Conservation (phyloP, 2,113 vertebrate genomes). For the Calypte anna region DNA sequence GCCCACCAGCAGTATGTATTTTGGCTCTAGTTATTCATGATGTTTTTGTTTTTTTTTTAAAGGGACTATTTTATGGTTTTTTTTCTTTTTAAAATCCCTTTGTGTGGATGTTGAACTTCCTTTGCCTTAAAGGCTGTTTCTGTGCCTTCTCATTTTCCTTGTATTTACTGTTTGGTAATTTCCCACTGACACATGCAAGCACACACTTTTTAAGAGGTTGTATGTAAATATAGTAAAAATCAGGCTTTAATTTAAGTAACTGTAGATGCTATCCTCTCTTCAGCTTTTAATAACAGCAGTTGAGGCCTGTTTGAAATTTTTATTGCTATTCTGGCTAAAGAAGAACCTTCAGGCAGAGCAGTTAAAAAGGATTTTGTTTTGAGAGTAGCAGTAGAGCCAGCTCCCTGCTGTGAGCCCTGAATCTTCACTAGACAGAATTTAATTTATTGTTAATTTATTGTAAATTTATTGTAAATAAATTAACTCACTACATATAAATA, state of each 20-base stretch:
- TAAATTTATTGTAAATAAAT: not conserved
- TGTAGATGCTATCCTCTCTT: not conserved
- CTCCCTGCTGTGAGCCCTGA: not conserved
- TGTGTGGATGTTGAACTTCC: not conserved
- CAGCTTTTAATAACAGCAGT: not conserved
- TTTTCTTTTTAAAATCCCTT: not conserved
- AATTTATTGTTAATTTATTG: too few species aligned
- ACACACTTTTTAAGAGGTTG: not conserved
- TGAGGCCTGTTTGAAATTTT: constrained; percentile 26
- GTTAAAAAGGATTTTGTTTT: not conserved
- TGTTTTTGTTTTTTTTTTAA: not conserved
- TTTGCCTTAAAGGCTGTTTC: not conserved
- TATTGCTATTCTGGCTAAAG: not conserved
- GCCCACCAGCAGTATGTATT: not conserved
- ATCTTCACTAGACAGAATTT: not conserved
- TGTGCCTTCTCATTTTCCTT: not conserved
- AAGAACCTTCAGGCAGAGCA: constrained; percentile 4
- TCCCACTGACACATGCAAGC: not conserved
- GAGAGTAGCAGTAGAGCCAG: not conserved
- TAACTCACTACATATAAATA: not conserved
- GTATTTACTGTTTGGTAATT: not conserved
- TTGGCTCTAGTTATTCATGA: not conserved
- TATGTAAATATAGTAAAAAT: not conserved
- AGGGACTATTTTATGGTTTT: not conserved
- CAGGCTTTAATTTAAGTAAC: constrained; percentile 19